Base-by-base conservation (phyloP, 2,888 invertebrate species). In the Hypomecis punctinalis region DNA sequence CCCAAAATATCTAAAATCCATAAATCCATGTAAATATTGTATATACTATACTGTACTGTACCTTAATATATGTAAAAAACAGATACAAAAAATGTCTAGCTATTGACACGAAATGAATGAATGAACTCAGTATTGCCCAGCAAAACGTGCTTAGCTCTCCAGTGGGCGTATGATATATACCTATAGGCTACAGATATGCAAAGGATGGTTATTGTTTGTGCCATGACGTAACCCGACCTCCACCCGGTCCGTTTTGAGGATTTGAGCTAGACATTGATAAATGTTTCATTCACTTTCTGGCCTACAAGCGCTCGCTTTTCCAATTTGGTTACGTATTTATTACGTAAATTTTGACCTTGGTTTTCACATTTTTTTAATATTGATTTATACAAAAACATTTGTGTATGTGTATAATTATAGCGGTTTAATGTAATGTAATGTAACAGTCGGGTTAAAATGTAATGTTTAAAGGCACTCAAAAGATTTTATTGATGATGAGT, bases 281-380 rank as follows among this genome's bases (percentile, higher is more conserved):
- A 91, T 91, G 89, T 86, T 87, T 85, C 86, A 90, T 89, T 89
- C 86, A 86, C 87, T 80, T 84, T 77, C 75, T 82, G 81, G 79
- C 81, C 79, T 83, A 79, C 80, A 81, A 76, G 76, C 76, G 72
- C 74, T 73, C 77, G 75, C 77, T 79, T 81, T 77, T 77, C 75
- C 80, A 84, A 86, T 85, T 82, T 82, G 83, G 79, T 69, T 68
- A 72, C 76, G 75, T 81, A 80, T 85, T 86, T 80, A 81, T 81
- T 85, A 79, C 83, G 80, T 77, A 82, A 84, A 82, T 83, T 78
- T 78, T 78, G 78, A 10, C 73, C 23, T 48, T 52, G 42, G 53
- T 59, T 52, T 57, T 63, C 61, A 37, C 59, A 52, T 60, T 74
- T 72, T 77, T 75, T 64, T 52, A 42, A 37, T 51, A 49, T 23